A percentile compares a stretch with the other conserved stretches of the same genome.
Conservation (phyloP, 2,797 vertebrate genomes). For the Phrynocephalus vlangalii region DNA sequence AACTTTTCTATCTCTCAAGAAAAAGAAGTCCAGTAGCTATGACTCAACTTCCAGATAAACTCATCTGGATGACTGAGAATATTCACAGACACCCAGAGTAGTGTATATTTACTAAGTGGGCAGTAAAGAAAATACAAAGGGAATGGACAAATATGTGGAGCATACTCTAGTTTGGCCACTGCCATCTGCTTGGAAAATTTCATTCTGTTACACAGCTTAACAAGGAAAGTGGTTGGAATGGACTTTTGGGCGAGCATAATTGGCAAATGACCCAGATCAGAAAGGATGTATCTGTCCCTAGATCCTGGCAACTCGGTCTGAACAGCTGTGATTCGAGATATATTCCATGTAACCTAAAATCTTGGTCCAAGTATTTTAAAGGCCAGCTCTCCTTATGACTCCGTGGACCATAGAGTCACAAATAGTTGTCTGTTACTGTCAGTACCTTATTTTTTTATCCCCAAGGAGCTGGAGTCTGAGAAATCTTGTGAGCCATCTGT, state of each 20-base stretch:
- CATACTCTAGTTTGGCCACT: not conserved
- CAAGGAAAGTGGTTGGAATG: not conserved
- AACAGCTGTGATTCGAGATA: not conserved
- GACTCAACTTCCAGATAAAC: too few species aligned
- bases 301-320: not conserved
- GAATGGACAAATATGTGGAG: not conserved
- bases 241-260: not conserved
- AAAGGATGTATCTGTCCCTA: not conserved
- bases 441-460: not conserved
- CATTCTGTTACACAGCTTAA: not conserved
- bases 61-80: too few species aligned
- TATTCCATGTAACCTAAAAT: not conserved
- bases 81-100: too few species aligned
- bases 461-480: constrained; percentile 8
- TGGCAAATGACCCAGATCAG: not conserved
- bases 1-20: too few species aligned
- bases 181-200: not conserved
- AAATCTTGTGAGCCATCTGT: constrained; percentile 13
- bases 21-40: too few species aligned
- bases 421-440: not conserved
- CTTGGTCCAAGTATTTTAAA: not conserved
- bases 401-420: not conserved
- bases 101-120: too few species aligned
- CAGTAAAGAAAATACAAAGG: not conserved
- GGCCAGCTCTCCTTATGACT: not conserved